These are phyloP conservation scores for Pelosia muscerda DNA, from an alignment of 2,888 invertebrate genomes.

Conservation along the genomic window DNA sequence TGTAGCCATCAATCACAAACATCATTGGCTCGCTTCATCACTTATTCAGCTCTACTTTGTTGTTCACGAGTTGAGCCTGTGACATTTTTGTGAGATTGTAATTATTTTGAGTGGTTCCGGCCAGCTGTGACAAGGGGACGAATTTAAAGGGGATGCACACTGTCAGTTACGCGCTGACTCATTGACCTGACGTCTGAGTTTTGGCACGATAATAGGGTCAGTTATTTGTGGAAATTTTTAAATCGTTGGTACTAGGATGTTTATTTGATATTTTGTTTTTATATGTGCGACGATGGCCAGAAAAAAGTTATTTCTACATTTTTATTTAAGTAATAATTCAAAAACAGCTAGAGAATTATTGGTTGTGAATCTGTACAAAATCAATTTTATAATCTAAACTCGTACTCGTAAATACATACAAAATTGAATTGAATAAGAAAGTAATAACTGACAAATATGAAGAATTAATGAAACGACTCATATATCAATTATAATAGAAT, in stretches of 20 bases:
- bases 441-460: too few relatives aligned
- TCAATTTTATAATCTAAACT: too few relatives aligned
- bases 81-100: conserved; percentile 71
- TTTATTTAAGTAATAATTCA: background rate
- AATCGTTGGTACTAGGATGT: background rate
- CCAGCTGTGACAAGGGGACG: conserved; percentile 62
- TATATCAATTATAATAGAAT: too few relatives aligned
- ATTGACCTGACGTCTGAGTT: conserved; percentile 31
- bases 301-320: background rate
- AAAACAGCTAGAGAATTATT: too few relatives aligned
- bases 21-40: conserved; percentile 59
- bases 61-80: conserved; percentile 48
- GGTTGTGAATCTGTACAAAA: too few relatives aligned
- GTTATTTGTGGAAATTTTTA: conserved; percentile 14
- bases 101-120: conserved; percentile 70
- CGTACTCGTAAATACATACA: too few relatives aligned
- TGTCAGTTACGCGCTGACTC: conserved; percentile 33
- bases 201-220: conserved; percentile 13
- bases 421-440: too few relatives aligned
- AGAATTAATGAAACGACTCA: too few relatives aligned
- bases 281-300: too few relatives aligned
- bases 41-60: conserved; percentile 61
- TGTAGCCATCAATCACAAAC: conserved; percentile 63
- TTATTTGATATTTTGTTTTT: background rate
- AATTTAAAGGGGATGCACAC: conserved; percentile 45